Base-by-base conservation (phyloP, 2,113 vertebrate species). In the Chionis minor region DNA sequence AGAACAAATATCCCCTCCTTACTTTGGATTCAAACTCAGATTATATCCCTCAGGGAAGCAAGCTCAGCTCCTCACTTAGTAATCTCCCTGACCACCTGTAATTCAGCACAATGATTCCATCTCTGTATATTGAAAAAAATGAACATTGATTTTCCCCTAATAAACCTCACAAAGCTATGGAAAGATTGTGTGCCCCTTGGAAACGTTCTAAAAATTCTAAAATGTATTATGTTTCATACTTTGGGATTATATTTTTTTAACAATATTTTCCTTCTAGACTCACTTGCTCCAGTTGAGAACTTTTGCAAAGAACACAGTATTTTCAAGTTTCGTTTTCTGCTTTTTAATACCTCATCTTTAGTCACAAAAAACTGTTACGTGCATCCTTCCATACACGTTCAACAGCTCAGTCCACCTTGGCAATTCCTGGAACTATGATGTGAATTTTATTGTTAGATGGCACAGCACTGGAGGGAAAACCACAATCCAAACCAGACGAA, bases 361-460 rank as follows among this genome's bases (percentile, higher is more conserved):
- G 24, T 16, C 40, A n/a, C 35, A 69, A 8, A 59, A 61, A 61
- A 15, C 40, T 59, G 14, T 33, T 9, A 0, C 0, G 17, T 10
- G 63, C 71, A 71, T 33, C 86, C 28, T 66, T 65, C 55, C 2
- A 0, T 28, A 4, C 9, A 4, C 1, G 5, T 24, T 30, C 70
- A 82, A 35, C 65, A 12, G 9, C 19, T 55, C 28, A 10, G 61
- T 52, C 69, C 69, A 84, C 61, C 73, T 35, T 56, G 83, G n/a
- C 67, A 79, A 40, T 35, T 89, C 52, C 77, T 65, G 61, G 59
- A 67, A 56, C 38, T 21, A 2, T 2, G 33, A 62, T 3, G 6
- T 7, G 45, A 65, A 47, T 74, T 89, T 90, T 58, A 44, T 27
- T 63, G 44, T 49, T 40, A 9, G 59, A 81, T 78, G 83, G 73